Evolutionary conservation across 2,888 invertebrate genomes (phyloP), one percentile per base, ranked within the genome.

Genomic region (Phengaris alcon): DNA sequence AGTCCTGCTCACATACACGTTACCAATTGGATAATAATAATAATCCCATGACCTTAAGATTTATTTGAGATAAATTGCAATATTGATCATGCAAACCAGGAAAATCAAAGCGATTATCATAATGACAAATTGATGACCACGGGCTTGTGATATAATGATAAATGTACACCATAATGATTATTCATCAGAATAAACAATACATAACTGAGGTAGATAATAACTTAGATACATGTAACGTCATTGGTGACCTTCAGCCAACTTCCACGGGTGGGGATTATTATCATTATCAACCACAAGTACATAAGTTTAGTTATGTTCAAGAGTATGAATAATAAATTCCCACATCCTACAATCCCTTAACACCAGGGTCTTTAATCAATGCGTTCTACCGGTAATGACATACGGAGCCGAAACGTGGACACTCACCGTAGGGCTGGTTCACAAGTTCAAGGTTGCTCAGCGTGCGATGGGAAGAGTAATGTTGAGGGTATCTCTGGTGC

Each of bases 61-160:
- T n/a, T n/a, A 55, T n/a, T 55, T 13, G 0, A n/a, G 6, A 57
- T 15, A 22, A 6, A 35, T 72, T 52, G 52, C 54, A 72, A 52
- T 72, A 35, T 54, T 72, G 15, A 15, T 72, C 12, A 48, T 52
- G 72, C 35, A 35, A 12, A 72, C 72, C 35, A 51, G 72, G 72
- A 52, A 72, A 72, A 54, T 35, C n/a, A 54, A 72, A 54, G 72
- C 54, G 44, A 54, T 72, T 35, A 72, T 54, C 52, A 35, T 72
- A 72, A 52, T 72, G 72, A 72, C 35, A 72, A 70, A 70, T 54
- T 54, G 54, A 72, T 72, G 72, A 72, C 72, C 72, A 72, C 72
- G 54, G 72, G 15, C 72, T 54, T 35, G 12, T 35, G 35, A 72
- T 54, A 35, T 72, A 54, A 54, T 54, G 72, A 72, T 72, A 52